Percentiles rank a stretch among this genome's conserved stretches.
Conservation (phyloP, 2,797 vertebrate genomes). For the Buphagus erythrorhynchus region DNA sequence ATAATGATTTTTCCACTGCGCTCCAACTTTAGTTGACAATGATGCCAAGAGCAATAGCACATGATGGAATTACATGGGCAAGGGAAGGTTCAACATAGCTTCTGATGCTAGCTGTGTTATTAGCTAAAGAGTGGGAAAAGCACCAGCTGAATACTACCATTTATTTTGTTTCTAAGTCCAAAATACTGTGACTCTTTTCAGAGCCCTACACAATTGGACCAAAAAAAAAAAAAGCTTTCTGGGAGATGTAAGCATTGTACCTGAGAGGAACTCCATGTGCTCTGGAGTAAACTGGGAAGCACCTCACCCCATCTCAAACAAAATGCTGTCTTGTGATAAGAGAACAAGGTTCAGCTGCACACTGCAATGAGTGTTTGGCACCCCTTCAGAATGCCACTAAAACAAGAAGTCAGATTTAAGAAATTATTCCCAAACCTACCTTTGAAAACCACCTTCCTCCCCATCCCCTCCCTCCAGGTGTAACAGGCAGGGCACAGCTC, state of each 20-base stretch:
- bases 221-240: background rate
- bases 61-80: background rate
- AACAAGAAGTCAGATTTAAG: background rate
- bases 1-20: conserved; percentile 32
- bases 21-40: background rate
- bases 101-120: background rate
- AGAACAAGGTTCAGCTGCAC: background rate
- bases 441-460: background rate
- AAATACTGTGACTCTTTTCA: background rate
- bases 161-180: background rate
- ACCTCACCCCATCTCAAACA: background rate
- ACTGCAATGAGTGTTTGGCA: background rate
- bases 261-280: background rate
- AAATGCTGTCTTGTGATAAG: background rate
- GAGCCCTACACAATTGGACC: background rate
- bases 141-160: background rate
- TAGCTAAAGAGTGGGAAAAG: background rate
- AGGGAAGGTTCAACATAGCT: background rate
- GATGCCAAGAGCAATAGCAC: background rate
- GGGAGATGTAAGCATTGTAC: background rate
- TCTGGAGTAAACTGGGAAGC: background rate
- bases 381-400: background rate
- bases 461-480: background rate
- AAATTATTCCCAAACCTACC: background rate
- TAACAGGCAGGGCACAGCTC: background rate